Conservation (phyloP, 2,888 invertebrate genomes). For the Hermaeophaga mercurialis region DNA sequence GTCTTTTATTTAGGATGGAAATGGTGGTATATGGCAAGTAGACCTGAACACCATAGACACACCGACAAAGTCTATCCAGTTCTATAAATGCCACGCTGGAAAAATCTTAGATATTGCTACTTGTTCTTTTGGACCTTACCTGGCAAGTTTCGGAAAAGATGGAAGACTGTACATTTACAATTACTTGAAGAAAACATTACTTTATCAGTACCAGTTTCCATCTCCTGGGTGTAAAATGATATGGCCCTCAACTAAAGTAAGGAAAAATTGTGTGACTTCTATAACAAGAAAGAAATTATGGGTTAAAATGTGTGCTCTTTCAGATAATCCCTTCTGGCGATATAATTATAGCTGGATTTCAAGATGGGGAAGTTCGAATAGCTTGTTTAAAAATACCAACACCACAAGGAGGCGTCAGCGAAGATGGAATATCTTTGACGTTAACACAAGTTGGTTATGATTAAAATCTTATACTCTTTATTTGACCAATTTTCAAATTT, state of each 20-base stretch:
- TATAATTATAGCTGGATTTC: constrained; percentile 71
- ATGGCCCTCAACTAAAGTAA: constrained; percentile 75
- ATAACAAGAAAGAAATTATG: no score
- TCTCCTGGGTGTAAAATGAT: constrained; percentile 64
- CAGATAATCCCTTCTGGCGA: constrained; percentile 64
- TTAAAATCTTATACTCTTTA: not conserved
- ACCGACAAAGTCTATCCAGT: constrained; percentile 55
- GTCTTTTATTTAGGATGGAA: constrained; percentile 75
- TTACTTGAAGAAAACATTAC: constrained; percentile 64
- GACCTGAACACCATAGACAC: constrained; percentile 64
- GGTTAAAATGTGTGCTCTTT: constrained; percentile 15
- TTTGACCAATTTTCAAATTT: not conserved
- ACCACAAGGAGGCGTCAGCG: constrained; percentile 1
- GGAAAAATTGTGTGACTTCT: no score
- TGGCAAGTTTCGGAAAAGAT: constrained; percentile 75
- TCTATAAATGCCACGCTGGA: constrained; percentile 78
- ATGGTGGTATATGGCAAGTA: constrained; percentile 80
- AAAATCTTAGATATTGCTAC: constrained; percentile 70
- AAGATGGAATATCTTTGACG: constrained; percentile 22
- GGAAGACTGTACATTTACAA: constrained; percentile 77
- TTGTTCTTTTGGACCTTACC: constrained; percentile 71
- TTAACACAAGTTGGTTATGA: constrained; percentile 36
- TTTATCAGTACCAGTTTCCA: constrained; percentile 67
- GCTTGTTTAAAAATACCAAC: constrained; percentile 31
- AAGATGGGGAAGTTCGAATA: constrained; percentile 71